Evolutionary conservation across 2,113 vertebrate genomes (phyloP), one percentile per base, ranked within the genome.

Genomic region (Isichthys henryi): DNA sequence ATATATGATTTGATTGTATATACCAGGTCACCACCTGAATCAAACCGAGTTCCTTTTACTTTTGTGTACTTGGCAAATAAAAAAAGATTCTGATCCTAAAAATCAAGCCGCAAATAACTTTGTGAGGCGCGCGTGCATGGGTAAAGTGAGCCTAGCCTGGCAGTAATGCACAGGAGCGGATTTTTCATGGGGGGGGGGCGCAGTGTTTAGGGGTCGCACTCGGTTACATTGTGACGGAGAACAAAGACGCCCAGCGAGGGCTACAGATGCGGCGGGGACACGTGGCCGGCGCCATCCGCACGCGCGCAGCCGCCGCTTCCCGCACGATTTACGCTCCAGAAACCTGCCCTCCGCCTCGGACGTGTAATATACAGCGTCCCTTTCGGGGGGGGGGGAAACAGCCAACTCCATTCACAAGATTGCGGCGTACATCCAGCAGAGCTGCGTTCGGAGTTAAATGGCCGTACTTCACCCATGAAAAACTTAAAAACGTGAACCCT

Each of bases 211-310:
- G 43, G 77, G 43, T 39, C 31, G 43, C 77, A 43, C 77, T 82
- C 43, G 19, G 39, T 15, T 86, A 50, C 23, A 52, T 50, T 27
- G 84, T 50, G 48, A 86, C n/a, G 46, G 84, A 86, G 84, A 86
- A 86, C 84, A 86, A 86, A 86, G 84, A 48, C 43, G 77, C 77
- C 77, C 43, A 19, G 31, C 39, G 19, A 82, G 77, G 15, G 77
- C 77, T 43, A 43, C 74, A 80, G 74, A 35, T 80, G 27, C 77
- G 39, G 43, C 31, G 43, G 17, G 77, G 77, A 70, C 77, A 82
- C 77, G 77, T 82, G 77, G 77, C 77, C 77, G 77, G 19, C 77
- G 39, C 77, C 77, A 82, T 82, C 77, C 43, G 43, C 77, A 82
- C 31, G 77, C 77, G 39, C 15, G 21, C 35, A 19, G 77, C 77